phyloP scores from a whole-genome alignment of 2,888 invertebrate genomes.

The Ecdyonurus torrentis region DNA sequence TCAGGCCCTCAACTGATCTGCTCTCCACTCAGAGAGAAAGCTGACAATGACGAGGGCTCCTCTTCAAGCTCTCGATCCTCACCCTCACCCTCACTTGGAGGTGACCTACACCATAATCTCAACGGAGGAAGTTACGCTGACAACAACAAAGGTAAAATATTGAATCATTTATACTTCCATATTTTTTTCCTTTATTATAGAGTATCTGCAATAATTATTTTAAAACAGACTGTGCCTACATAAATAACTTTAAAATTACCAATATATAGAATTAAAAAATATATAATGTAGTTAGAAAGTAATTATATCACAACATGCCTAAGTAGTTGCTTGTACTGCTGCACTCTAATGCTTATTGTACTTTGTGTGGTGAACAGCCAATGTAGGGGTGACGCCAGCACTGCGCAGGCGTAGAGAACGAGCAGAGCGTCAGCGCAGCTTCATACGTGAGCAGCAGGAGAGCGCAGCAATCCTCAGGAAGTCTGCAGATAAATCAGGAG shows the following conservation, averaged over 20 bases:
- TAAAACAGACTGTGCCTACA: too few species aligned
- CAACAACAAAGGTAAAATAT: not conserved
- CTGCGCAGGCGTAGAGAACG: slow-evolving; percentile 63
- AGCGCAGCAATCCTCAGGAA: slow-evolving; percentile 26
- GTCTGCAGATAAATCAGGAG: slow-evolving; percentile 7
- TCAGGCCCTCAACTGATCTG: slow-evolving; percentile 19
- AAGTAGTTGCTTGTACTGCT: too few species aligned
- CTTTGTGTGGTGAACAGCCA: too few species aligned
- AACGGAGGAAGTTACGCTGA: not conserved
- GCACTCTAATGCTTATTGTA: too few species aligned
- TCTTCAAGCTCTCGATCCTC: slow-evolving; percentile 41
- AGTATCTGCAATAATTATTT: too few species aligned
- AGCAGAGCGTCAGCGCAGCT: slow-evolving; percentile 68
- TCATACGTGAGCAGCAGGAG: slow-evolving; percentile 68
- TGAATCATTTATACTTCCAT: too few species aligned
- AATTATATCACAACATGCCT: too few species aligned
- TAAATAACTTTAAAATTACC: too few species aligned
- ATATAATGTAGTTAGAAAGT: too few species aligned
- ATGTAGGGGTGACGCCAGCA: slow-evolving; percentile 46
- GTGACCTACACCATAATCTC: not conserved
- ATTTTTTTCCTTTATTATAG: too few species aligned
- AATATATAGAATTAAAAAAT: too few species aligned
- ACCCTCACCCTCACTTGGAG: slow-evolving; percentile 11
- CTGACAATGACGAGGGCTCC: slow-evolving; percentile 35
- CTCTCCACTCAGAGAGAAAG: slow-evolving; percentile 10